Evolutionary conservation across 2,888 invertebrate genomes (phyloP).

Genomic region (Oeneis ivallda): DNA sequence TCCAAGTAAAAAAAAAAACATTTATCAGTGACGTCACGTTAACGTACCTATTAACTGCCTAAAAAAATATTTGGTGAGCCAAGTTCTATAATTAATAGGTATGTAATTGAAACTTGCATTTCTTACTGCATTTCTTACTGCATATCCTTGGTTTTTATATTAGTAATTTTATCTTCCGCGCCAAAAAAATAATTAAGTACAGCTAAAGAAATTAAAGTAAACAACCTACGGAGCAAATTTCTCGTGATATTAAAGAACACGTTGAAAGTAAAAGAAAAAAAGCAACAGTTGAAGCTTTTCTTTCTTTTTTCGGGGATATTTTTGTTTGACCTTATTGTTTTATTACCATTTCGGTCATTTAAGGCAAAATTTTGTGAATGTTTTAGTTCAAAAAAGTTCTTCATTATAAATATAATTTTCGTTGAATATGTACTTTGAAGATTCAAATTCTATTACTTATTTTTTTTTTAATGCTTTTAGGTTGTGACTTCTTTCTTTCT

Average conservation of each 20-base stretch:
- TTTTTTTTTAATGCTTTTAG: too few relatives aligned
- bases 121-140: neutral
- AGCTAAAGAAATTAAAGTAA: constrained; percentile 24
- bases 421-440: neutral
- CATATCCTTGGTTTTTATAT: constrained; percentile 1
- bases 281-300: constrained; percentile 9
- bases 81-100: too few relatives aligned
- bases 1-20: too few relatives aligned
- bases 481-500: too few relatives aligned
- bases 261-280: constrained; percentile 1
- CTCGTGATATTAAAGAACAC: constrained; percentile 14
- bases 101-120: too few relatives aligned
- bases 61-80: too few relatives aligned
- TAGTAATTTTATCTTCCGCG: neutral
- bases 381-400: neutral
- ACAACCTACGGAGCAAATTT: constrained; percentile 18
- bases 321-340: constrained; percentile 10
- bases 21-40: too few relatives aligned
- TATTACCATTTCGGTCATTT: constrained; percentile 6
- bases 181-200: neutral
- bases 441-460: too few relatives aligned
- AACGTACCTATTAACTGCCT: too few relatives aligned
- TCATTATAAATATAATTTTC: neutral
- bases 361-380: neutral
- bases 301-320: neutral